phyloP scores from a whole-genome alignment of 1,140 invertebrate species.

The Tetranychus urticae region DNA sequence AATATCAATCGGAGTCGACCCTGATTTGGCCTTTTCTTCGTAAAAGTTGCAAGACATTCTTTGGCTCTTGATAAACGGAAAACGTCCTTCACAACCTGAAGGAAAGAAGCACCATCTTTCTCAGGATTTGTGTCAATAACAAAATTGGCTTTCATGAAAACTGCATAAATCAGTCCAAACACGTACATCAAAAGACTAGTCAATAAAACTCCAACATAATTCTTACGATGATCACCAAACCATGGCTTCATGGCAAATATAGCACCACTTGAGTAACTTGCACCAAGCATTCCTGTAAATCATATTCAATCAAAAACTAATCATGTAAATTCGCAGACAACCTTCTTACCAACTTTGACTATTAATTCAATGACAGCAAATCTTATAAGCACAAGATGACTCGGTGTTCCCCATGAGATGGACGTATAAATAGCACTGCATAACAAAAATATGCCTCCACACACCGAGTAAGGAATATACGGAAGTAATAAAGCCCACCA shows the following conservation, averaged over 20 bases:
- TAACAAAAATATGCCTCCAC: no score
- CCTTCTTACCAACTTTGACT: no score
- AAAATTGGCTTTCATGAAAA: background rate
- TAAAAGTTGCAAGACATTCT: background rate
- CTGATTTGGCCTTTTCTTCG: background rate
- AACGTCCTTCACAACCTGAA: background rate
- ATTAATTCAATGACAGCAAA: no score
- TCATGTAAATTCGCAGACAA: no score
- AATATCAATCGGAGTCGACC: background rate
- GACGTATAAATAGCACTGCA: no score
- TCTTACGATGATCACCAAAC: background rate
- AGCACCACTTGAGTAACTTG: background rate
- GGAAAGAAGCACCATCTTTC: background rate
- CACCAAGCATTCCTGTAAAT: background rate
- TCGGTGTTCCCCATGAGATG: no score
- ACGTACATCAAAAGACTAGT: background rate
- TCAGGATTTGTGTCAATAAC: background rate
- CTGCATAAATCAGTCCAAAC: background rate
- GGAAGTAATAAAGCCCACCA: no score
- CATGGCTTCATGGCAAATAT: background rate
- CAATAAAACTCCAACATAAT: background rate
- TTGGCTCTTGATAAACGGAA: background rate
- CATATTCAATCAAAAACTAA: background rate
- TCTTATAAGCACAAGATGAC: no score
- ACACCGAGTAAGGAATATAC: no score